A percentile compares a stretch with the other conserved stretches of the same genome.
phyloP scores from a whole-genome alignment of 2,888 invertebrate genomes.

The Athrips mouffetella region DNA sequence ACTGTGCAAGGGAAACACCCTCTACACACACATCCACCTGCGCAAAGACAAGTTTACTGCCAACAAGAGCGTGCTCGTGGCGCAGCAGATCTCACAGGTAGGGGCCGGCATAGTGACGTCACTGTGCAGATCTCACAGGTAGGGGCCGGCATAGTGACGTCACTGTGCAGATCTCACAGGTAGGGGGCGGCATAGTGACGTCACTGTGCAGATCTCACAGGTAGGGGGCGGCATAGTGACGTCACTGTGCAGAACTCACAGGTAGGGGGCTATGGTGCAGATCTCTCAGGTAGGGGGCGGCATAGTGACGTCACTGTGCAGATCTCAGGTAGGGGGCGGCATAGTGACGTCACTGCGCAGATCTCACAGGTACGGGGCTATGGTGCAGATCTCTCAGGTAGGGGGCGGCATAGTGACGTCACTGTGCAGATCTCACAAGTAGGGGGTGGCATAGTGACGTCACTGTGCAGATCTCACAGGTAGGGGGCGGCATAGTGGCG shows the following conservation, averaged over 20 bases:
- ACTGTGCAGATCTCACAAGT: constrained; percentile 40
- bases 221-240: constrained; percentile 38
- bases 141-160: neutral
- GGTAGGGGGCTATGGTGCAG: too few relatives aligned
- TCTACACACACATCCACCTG: constrained; percentile 95
- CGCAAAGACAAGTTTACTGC: constrained; percentile 96
- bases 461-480: neutral
- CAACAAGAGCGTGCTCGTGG: constrained; percentile 93
- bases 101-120: neutral
- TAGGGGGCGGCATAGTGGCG: too few relatives aligned
- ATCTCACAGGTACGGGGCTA: constrained; percentile 89
- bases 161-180: neutral
- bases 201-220: neutral
- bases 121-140: constrained; percentile 40
- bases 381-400: constrained; percentile 39
- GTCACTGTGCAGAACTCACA: neutral
- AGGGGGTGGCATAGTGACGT: neutral
- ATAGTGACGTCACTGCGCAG: constrained; percentile 97
- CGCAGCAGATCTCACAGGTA: constrained; percentile 97
- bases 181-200: constrained; percentile 38
- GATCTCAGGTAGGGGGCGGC: too few relatives aligned
- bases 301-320: too few relatives aligned
- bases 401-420: neutral
- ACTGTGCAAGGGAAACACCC: constrained; percentile 96
- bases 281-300: too few relatives aligned